Percentiles rank a stretch among this genome's conserved stretches.
Evolutionary conservation across 2,797 vertebrate genomes (phyloP).

Genomic region (Saxicola maurus): DNA sequence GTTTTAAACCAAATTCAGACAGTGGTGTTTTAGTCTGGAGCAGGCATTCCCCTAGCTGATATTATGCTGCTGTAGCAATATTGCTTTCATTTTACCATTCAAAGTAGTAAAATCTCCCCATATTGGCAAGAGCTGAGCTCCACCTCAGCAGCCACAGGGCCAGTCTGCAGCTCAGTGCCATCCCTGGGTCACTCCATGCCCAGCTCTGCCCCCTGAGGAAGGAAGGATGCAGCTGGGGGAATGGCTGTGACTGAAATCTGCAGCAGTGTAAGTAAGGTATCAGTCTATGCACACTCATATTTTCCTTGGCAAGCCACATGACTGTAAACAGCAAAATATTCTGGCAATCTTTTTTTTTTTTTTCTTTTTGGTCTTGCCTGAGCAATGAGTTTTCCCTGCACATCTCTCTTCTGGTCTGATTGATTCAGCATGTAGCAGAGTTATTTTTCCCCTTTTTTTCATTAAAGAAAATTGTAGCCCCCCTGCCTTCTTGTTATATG

Average conservation of each 20-base stretch:
- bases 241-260: background rate
- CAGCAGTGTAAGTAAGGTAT: background rate
- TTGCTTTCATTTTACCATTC: background rate
- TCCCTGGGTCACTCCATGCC: background rate
- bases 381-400: background rate
- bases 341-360: background rate
- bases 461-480: background rate
- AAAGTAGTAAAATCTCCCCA: background rate
- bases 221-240: background rate
- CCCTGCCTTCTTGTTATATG: background rate
- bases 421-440: background rate
- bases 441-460: background rate
- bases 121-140: background rate
- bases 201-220: background rate
- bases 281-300: background rate
- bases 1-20: background rate
- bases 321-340: slow-evolving; percentile 44
- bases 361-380: background rate
- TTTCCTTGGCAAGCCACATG: slow-evolving; percentile 22
- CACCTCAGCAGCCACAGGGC: background rate
- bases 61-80: background rate
- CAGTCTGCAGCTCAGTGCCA: background rate
- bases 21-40: background rate
- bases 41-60: background rate
- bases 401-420: background rate